Percentiles rank a stretch among this genome's conserved stretches.
These are phyloP conservation scores for Aleiodes sp. DNA, from an alignment of 1,140 invertebrate species.

Conservation along the genomic window DNA sequence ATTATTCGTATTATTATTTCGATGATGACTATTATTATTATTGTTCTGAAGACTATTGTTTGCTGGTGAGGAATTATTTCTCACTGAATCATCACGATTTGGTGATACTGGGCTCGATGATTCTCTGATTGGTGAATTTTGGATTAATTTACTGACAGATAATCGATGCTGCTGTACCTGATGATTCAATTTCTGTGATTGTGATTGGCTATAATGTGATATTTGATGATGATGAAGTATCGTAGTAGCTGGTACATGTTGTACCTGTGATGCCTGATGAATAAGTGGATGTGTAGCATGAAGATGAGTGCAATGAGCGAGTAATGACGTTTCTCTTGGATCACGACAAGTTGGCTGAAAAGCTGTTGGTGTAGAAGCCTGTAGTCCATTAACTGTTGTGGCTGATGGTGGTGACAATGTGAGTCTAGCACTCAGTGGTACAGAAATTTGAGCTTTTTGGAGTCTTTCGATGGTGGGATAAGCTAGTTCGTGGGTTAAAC, in stretches of 20 bases:
- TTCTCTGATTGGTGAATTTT: slow-evolving; percentile 31
- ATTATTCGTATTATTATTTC: slow-evolving; percentile 41
- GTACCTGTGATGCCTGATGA: slow-evolving; percentile 48
- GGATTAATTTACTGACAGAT: slow-evolving; percentile 55
- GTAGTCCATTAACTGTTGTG: slow-evolving; percentile 52
- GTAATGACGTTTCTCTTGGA: slow-evolving; percentile 45
- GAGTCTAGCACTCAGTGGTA: slow-evolving; percentile 57
- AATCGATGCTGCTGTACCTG: slow-evolving; percentile 34
- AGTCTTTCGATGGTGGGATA: slow-evolving; percentile 54
- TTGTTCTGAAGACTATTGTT: slow-evolving; percentile 36
- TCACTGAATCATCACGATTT: slow-evolving; percentile 38
- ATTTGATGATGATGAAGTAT: slow-evolving; percentile 40
- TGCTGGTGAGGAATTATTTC: slow-evolving; percentile 22
- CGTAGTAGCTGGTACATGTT: slow-evolving; percentile 45
- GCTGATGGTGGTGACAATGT: slow-evolving; percentile 60
- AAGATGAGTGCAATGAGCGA: slow-evolving; percentile 42
- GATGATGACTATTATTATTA: slow-evolving; percentile 43
- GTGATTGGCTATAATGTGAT: slow-evolving; percentile 33
- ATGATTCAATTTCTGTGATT: slow-evolving; percentile 35
- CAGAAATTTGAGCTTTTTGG: slow-evolving; percentile 53
- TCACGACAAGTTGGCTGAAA: slow-evolving; percentile 55
- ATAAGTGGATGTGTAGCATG: slow-evolving; percentile 44
- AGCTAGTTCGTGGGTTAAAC: slow-evolving; percentile 48
- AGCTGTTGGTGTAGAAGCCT: slow-evolving; percentile 43
- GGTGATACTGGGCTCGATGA: slow-evolving; percentile 46